Conservation (phyloP, 53 echinoderm and acorn worm genomes). For the Crossaster papposus region DNA sequence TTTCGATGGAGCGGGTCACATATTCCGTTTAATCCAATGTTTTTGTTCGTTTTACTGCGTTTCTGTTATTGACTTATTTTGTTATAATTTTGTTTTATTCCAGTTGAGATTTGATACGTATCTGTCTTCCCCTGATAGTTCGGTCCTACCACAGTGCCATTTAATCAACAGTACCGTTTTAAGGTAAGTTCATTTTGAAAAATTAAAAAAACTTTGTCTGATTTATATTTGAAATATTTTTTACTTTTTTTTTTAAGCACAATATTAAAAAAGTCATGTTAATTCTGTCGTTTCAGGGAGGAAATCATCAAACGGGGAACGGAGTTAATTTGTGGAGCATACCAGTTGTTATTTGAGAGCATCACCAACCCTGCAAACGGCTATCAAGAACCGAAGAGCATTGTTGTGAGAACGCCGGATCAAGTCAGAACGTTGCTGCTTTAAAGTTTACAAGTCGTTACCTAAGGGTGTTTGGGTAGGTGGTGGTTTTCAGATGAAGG, state of each 20-base stretch:
- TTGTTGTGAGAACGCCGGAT: conserved; percentile 79
- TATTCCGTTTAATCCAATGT: too few relatives aligned
- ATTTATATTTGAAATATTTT: neutral
- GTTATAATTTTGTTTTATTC: neutral
- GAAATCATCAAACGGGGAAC: conserved; percentile 80
- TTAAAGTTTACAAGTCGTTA: conserved; percentile 20
- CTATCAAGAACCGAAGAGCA: conserved; percentile 69
- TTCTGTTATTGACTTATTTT: too few relatives aligned
- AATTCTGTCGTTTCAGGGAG: conserved; percentile 60
- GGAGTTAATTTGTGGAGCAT: conserved; percentile 79
- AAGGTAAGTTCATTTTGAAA: conserved; percentile 59
- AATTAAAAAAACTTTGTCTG: neutral
- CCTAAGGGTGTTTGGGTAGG: too few relatives aligned
- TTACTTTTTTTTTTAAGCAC: too few relatives aligned
- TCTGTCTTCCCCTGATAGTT: conserved; percentile 89
- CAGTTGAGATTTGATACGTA: conserved; percentile 82
- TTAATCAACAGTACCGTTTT: conserved; percentile 83
- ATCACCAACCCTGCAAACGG: conserved; percentile 72
- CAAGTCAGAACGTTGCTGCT: conserved; percentile 84
- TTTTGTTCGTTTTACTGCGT: too few relatives aligned
- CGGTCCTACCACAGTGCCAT: conserved; percentile 79
- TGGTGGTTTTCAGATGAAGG: too few relatives aligned
- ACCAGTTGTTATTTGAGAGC: conserved; percentile 74
- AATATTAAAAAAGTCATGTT: too few relatives aligned
- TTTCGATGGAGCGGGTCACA: too few relatives aligned